Conservation (phyloP, 2,797 vertebrate genomes). For the Adrianichthys oophorus region DNA sequence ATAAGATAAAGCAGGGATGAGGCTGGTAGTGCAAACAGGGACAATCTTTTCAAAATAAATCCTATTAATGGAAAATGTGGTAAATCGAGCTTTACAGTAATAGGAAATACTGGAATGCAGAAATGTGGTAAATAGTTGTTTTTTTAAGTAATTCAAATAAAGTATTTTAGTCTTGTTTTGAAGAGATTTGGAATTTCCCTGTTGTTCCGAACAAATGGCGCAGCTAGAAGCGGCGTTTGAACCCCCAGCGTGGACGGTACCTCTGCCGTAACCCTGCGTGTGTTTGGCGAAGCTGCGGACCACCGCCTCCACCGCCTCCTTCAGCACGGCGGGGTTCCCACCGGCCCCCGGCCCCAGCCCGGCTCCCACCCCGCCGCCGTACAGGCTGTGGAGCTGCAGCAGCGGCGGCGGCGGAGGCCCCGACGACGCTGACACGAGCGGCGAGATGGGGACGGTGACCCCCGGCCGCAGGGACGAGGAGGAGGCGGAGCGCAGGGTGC, state of each 20-base stretch:
- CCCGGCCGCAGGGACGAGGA: constrained; percentile 78
- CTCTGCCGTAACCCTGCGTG: constrained; percentile 94
- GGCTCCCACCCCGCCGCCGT: constrained; percentile 71
- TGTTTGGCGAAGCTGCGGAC: constrained; percentile 97
- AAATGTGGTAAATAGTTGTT: too few relatives aligned
- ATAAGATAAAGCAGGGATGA: constrained; percentile 27
- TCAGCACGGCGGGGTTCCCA: constrained; percentile 88
- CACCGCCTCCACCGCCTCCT: constrained; percentile 95
- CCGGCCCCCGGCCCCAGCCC: constrained; percentile 66
- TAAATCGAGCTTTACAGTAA: not conserved
- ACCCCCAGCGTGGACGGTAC: constrained; percentile 63
- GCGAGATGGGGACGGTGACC: constrained; percentile 80
- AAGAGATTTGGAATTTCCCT: not conserved
- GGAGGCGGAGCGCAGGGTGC: constrained; percentile 80
- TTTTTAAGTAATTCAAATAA: too few relatives aligned
- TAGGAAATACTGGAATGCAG: too few relatives aligned
- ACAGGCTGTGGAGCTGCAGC: constrained; percentile 80
- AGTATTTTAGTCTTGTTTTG: not conserved
- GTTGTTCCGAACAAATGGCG: constrained; percentile 48
- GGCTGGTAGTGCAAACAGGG: constrained; percentile 32
- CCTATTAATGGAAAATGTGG: constrained; percentile 56
- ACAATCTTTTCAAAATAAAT: constrained; percentile 64
- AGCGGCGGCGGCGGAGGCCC: constrained; percentile 77
- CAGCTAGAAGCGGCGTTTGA: constrained; percentile 36
- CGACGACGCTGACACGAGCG: constrained; percentile 68